Evolutionary conservation across 1,140 invertebrate genomes (phyloP), one percentile per base, ranked within the genome.

Genomic region (Rhopalosiphum padi): DNA sequence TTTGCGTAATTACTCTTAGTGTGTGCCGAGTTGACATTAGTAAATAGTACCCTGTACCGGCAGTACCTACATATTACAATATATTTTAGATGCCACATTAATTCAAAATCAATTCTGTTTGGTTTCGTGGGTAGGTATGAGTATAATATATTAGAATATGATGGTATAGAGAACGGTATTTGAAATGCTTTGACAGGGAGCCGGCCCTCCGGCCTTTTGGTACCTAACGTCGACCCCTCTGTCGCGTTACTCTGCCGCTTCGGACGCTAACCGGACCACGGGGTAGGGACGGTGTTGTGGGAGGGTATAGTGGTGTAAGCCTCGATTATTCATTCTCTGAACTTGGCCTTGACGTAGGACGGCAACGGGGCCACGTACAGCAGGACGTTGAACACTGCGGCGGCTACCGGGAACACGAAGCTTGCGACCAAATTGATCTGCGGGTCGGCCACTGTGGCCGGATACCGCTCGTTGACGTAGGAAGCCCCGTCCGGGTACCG

Each of bases 341-440:
- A 99, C 95, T 99, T 99, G 43, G 97, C 97, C 95, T 98, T 98
- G 15, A 99, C 96, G 95, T 97, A 98, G n/a, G 97, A 96, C 0
- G 98, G 98, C 93, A 99, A 95, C 0, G 98, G 98, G 94, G 99
- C 96, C 25, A 98, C 95, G 95, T 99, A 98, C 35, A 98, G 95
- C 91, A 99, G 96, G 94, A 98, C 97, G 95, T 98, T 99, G 0
- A 98, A 96, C 89, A 98, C 96, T 94, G 97, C 97, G 91, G 98
- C 96, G 22, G 97, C 97, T 15, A 97, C 95, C 1, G 97, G 97
- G 95, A 99, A 99, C 0, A 97, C 97, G 94, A 98, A 97, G 0
- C 97, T 97, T n/a, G 98, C 96, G 1, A 97, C 96, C 87, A 98
- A 96, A 96, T 98, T 98, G 41, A 97, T 96, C 94, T 97, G 97